These are phyloP conservation scores for Gyrodactylus bullatarudis DNA, from an alignment of 1,140 invertebrate genomes.

Conservation along the genomic window DNA sequence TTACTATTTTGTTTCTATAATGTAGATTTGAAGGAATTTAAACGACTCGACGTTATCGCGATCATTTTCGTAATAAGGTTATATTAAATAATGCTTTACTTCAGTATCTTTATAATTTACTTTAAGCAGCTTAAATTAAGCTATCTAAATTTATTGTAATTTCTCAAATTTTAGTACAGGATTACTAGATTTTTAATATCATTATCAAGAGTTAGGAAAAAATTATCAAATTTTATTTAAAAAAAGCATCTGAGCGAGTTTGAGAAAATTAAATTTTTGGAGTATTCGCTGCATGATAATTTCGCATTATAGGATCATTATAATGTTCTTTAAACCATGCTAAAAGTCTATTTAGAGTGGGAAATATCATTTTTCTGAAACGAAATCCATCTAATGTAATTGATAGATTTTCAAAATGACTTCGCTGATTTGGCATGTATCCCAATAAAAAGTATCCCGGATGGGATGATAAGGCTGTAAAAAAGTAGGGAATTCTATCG, in stretches of 20 bases:
- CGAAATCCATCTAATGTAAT: constrained; percentile 61
- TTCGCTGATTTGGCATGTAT: constrained; percentile 47
- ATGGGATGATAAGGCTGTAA: constrained; percentile 28
- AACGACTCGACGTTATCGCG: no score
- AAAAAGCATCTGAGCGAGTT: no score
- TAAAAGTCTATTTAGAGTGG: constrained; percentile 41
- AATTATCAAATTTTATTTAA: background rate
- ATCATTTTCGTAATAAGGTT: no score
- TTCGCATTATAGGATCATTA: constrained; percentile 30
- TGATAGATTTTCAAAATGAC: constrained; percentile 48
- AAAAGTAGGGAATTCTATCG: constrained; percentile 19
- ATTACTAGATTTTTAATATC: no score
- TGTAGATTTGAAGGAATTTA: no score
- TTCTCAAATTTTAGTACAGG: no score
- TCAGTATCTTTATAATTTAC: no score
- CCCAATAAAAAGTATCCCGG: constrained; percentile 78
- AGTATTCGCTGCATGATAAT: constrained; percentile 25
- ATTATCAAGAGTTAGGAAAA: no score
- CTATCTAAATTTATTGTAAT: no score
- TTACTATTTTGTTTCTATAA: no score
- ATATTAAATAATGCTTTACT: no score
- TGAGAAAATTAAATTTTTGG: background rate
- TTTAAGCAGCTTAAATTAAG: no score
- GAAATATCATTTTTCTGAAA: constrained; percentile 54
- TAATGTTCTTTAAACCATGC: constrained; percentile 95